Base-by-base conservation (phyloP, 1,140 invertebrate genomes). In the Phthorimaea operculella region DNA sequence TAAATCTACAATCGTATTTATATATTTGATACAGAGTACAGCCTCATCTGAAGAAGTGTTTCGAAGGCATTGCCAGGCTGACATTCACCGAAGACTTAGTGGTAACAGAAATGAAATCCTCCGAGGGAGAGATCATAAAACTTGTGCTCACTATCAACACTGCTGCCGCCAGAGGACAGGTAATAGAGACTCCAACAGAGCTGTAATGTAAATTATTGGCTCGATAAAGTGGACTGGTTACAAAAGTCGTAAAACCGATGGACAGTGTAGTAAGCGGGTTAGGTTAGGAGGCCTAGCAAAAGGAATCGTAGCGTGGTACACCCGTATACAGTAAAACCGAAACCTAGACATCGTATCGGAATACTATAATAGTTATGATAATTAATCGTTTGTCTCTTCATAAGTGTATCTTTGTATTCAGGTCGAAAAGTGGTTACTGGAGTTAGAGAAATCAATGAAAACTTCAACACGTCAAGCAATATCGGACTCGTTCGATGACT, bases 11-110 rank as follows among this genome's bases (percentile, higher is more conserved):
- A 28, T 28, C 21, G 2, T 28, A 39, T 39, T n/a, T 62, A 48
- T n/a, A n/a, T n/a, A 52, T 56, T 58, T 54, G 17, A 52, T 62
- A 17, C 45, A 84, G 79, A 15, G 81, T 99, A n/a, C 96, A 98
- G 76, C 96, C 96, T n/a, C 96, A 98, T 88, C 86, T 99, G 52
- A 98, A 97, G 87, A 99, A 99, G 74, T 98, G 96, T 79, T 98
- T 98, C 84, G 94, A 96, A 83, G 95, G 96, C 21, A 98, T 99
- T 59, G 92, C 92, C 5, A 92, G 88, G 59, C 80, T 98, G 7
- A 90, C 88, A 18, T 99, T 99, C 74, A 97, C 94, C 0, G 92
- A 94, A 57, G 89, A 91, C 7, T 83, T 97, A 70, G 95, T 97
- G 58, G 93, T 98, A 2, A 96, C 93, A 0, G 89, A 93, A 36